Evolutionary conservation across 35 echinoderm and acorn worm species (phyloP).

Genomic region (Strongylocentrotus purpuratus): DNA sequence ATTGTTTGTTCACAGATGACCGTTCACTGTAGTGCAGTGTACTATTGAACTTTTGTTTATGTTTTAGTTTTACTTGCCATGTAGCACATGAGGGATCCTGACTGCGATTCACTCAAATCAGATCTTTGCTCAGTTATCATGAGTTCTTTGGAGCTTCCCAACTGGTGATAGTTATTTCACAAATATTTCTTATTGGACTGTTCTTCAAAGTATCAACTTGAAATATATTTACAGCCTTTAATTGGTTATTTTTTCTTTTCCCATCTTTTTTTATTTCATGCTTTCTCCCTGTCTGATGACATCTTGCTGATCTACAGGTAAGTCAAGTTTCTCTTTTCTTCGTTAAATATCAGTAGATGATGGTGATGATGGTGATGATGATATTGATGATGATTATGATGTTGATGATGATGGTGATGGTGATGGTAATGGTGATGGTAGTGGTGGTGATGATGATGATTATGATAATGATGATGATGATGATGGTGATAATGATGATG

Average conservation of each 20-base stretch:
- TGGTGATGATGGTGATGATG: constrained; percentile 16
- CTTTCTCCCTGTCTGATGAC: neutral
- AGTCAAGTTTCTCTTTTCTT: neutral
- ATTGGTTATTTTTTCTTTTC: neutral
- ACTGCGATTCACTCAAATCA: too few relatives aligned
- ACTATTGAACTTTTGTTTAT: too few relatives aligned
- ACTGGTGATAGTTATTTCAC: too few relatives aligned
- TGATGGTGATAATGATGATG: neutral
- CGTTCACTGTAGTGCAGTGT: too few relatives aligned
- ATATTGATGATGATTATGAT: neutral
- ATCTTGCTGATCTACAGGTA: neutral
- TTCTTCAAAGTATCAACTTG: too few relatives aligned
- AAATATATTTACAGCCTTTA: too few relatives aligned
- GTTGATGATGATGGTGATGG: neutral
- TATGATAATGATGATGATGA: neutral
- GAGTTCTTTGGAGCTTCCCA: too few relatives aligned
- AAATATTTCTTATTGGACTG: too few relatives aligned
- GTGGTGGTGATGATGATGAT: neutral
- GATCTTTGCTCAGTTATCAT: too few relatives aligned
- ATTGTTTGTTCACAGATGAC: too few relatives aligned
- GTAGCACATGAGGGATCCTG: too few relatives aligned
- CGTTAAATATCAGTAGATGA: neutral
- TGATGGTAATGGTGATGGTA: neutral
- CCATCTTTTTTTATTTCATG: neutral
- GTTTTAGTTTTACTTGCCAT: too few relatives aligned